A percentile compares a stretch with the other conserved stretches of the same genome.
Evolutionary conservation across 2,113 vertebrate genomes (phyloP).

Genomic region (Turnix velox): DNA sequence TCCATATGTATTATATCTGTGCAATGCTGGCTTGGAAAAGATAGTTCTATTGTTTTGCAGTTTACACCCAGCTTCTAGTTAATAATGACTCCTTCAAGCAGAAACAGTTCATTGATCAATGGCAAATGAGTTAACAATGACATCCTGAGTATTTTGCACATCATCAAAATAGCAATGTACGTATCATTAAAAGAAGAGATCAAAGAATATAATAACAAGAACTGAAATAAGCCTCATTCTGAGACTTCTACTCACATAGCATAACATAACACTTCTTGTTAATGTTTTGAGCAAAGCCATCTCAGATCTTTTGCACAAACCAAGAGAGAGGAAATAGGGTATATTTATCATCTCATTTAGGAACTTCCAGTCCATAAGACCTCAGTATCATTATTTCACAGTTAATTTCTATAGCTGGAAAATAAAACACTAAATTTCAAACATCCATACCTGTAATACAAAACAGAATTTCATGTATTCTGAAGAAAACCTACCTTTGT

Average conservation of each 20-base stretch:
- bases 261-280: neutral
- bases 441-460: neutral
- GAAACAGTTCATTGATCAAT: neutral
- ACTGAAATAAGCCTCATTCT: neutral
- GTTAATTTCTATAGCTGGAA: neutral
- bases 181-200: neutral
- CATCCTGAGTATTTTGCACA: neutral
- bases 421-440: neutral
- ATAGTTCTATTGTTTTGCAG: neutral
- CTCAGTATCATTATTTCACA: neutral
- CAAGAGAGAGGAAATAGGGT: neutral
- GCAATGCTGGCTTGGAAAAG: neutral
- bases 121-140: neutral
- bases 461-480: neutral
- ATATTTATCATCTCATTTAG: neutral
- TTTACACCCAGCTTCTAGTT: neutral
- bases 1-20: neutral
- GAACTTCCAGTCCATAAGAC: neutral
- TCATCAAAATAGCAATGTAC: neutral
- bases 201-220: neutral
- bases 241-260: neutral
- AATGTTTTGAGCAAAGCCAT: neutral
- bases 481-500: neutral
- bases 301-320: neutral
- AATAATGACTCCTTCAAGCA: neutral